A percentile compares a stretch with the other conserved stretches of the same genome.
These are phyloP conservation scores for Lontra canadensis DNA, from an alignment of 2,113 vertebrate species.

Conservation along the genomic window DNA sequence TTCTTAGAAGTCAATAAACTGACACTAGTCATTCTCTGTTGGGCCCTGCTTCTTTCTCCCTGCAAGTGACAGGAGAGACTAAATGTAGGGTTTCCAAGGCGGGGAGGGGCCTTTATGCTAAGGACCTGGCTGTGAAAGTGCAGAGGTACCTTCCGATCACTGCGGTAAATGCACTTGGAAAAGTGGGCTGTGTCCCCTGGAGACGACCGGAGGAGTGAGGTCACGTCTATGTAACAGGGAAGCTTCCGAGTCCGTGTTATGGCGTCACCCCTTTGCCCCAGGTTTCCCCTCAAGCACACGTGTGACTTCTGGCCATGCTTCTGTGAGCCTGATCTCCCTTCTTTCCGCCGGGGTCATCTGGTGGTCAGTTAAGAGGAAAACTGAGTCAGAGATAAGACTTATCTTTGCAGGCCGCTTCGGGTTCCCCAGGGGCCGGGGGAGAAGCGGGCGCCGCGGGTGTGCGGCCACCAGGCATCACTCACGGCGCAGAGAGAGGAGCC, in stretches of 20 bases:
- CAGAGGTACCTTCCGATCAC: not conserved
- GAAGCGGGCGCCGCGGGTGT: accelerated
- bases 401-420: not conserved
- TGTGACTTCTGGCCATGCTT: accelerated
- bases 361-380: not conserved
- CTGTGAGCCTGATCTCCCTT: not conserved
- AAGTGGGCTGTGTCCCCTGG: not conserved
- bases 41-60: not conserved
- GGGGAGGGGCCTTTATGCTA: too few relatives aligned
- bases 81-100: not conserved
- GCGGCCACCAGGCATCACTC: not conserved
- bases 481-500: not conserved
- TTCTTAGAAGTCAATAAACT: constrained; percentile 74
- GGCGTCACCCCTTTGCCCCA: not conserved
- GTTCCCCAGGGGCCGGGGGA: not conserved
- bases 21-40: constrained; percentile 45
- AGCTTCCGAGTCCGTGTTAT: accelerated
- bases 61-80: not conserved
- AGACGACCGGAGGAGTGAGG: accelerated
- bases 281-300: not conserved
- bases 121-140: not conserved
- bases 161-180: not conserved
- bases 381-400: not conserved
- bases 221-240: accelerated
- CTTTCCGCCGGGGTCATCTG: not conserved